phyloP scores from a whole-genome alignment of 2,888 invertebrate genomes.

The Pherbina coryleti region DNA sequence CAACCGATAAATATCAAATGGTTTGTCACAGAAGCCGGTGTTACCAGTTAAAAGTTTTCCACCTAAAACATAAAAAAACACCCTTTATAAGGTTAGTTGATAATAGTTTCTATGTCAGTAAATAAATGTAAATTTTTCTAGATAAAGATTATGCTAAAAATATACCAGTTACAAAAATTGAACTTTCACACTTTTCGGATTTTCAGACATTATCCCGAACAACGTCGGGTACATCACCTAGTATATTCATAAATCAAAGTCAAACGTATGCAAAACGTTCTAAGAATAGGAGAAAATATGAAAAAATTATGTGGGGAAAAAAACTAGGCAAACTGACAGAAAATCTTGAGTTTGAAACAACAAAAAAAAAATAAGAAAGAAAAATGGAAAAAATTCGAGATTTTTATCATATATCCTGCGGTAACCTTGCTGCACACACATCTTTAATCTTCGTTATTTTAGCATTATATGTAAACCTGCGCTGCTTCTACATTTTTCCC shows the following conservation, averaged over 20 bases:
- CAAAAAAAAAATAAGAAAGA: background rate
- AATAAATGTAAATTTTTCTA: too few relatives aligned
- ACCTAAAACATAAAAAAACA: too few relatives aligned
- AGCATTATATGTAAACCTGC: conserved; percentile 56
- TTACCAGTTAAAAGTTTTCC: too few relatives aligned
- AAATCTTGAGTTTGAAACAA: background rate
- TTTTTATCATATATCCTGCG: conserved; percentile 10
- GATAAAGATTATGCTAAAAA: too few relatives aligned
- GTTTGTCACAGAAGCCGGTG: too few relatives aligned
- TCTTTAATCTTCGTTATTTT: conserved; percentile 63
- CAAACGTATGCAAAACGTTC: background rate
- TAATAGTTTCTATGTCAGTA: too few relatives aligned
- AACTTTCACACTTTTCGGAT: too few relatives aligned
- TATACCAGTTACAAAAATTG: too few relatives aligned
- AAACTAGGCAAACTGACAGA: background rate
- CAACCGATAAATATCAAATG: too few relatives aligned
- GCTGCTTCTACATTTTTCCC: background rate
- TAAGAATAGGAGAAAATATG: background rate
- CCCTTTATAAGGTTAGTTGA: too few relatives aligned
- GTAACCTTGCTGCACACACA: conserved; percentile 41
- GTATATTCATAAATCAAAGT: background rate
- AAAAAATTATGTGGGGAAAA: too few relatives aligned
- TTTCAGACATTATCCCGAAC: too few relatives aligned
- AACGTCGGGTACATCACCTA: background rate
- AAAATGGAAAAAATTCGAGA: background rate